Base-by-base conservation (phyloP, 2,797 vertebrate species). In the Lithobates pipiens region DNA sequence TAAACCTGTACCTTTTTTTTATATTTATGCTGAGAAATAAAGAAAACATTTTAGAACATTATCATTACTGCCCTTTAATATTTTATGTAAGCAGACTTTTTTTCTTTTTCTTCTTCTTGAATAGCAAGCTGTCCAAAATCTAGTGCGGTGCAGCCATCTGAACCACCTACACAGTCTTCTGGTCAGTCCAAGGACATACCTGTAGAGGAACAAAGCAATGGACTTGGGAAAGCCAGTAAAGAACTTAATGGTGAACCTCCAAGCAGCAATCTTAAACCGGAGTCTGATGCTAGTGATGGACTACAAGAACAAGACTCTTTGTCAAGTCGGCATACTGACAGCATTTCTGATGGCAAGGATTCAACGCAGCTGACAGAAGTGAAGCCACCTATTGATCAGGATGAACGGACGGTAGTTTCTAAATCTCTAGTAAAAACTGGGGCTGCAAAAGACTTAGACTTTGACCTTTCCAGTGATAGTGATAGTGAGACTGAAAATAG, bases 401-500 rank as follows among this genome's bases (percentile, higher is more conserved):
- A 86, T 70, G 86, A 87, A 44, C 89, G 77, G 89, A 92, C 89
- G 4, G 83, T 15, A 76, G 63, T 7, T 74, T 91, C 89, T n/a
- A 89, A 88, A 72, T 90, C 77, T 69, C 86, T 89, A 5, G 1
- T 75, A 23, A 91, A 89, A 65, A 90, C 89, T 46, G 54, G 54
- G 11, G 3, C 63, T 1, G 88, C 92, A 82, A 94, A 94, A 72
- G 96, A 97, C 75, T 89, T 98, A 86, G 97, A 98, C 88, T 98
- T 97, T 90, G 97, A 99, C 69, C 91, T 99, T 67, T 99, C 97
- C 29, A 98, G 97, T 36, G 98, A 99, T 93, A 99, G 97, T 18
- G 97, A 97, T 84, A 94, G 91, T 85, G 95, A 96, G 0, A 93
- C 92, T 0, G 93, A 93, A n/a, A 88, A 88, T 21, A 93, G 23